These are phyloP conservation scores for Rhagonycha lutea DNA, from an alignment of 2,888 invertebrate genomes.

Conservation along the genomic window DNA sequence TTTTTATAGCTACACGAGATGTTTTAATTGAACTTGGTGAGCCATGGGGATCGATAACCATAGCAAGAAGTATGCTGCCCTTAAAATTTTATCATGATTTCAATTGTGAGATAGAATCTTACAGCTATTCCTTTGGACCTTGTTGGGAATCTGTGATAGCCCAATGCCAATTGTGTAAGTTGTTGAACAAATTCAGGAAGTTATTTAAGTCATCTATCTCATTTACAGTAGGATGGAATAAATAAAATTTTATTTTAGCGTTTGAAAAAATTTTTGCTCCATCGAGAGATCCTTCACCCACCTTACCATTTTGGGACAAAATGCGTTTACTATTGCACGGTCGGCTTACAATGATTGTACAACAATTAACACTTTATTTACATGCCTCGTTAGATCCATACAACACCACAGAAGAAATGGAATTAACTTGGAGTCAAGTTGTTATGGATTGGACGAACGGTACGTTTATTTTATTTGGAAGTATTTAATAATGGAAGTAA, in stretches of 20 bases:
- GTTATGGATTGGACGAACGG: conserved; percentile 97
- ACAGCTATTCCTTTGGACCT: conserved; percentile 94
- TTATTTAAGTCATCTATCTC: not conserved
- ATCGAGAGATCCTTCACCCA: conserved; percentile 90
- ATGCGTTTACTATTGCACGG: conserved; percentile 91
- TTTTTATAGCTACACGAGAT: conserved; percentile 69
- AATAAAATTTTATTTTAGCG: conserved; percentile 55
- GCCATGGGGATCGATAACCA: conserved; percentile 81
- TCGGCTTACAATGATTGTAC: conserved; percentile 83
- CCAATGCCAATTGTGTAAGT: conserved; percentile 77
- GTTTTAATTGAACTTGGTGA: conserved; percentile 80
- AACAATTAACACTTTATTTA: conserved; percentile 86
- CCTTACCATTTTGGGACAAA: conserved; percentile 97
- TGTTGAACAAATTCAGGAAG: not conserved
- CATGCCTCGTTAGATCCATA: conserved; percentile 98
- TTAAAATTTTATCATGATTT: conserved; percentile 98
- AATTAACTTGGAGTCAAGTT: conserved; percentile 91
- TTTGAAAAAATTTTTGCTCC: conserved; percentile 87
- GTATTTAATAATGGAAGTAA: not conserved
- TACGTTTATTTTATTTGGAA: conserved; percentile 33
- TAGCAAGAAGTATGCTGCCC: conserved; percentile 91
- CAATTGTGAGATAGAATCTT: conserved; percentile 88
- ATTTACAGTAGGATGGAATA: not conserved
- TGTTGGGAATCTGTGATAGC: conserved; percentile 99
- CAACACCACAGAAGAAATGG: conserved; percentile 99